Conservation (phyloP, 2,113 vertebrate genomes). For the Tragulus kanchil region DNA sequence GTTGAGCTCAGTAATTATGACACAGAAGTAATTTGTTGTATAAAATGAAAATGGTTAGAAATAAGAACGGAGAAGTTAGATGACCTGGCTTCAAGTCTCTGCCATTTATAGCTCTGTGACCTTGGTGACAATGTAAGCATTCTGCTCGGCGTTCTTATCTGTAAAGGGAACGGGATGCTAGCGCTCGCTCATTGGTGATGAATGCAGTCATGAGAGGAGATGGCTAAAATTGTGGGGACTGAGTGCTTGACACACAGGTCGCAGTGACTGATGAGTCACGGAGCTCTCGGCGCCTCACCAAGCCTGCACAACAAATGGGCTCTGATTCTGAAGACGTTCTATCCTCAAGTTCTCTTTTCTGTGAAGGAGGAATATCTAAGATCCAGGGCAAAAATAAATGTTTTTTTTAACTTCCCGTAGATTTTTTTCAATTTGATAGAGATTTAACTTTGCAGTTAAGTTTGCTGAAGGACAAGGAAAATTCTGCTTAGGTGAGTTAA, state of each 20-base stretch:
- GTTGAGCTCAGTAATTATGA: neutral
- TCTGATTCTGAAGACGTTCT: neutral
- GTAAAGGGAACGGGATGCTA: neutral
- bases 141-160: neutral
- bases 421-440: no score
- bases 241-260: neutral
- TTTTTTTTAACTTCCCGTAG: no score
- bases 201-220: neutral
- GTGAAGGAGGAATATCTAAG: neutral
- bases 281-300: neutral
- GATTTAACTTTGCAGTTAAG: no score
- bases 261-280: no score
- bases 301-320: neutral
- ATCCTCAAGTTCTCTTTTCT: neutral
- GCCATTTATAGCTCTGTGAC: neutral
- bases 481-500: neutral
- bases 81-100: neutral
- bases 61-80: neutral
- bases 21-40: neutral
- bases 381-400: neutral
- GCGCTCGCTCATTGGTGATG: neutral
- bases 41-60: slow-evolving; percentile 1
- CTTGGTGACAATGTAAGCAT: neutral
- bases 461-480: neutral
- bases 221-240: neutral